phyloP scores from a whole-genome alignment of 2,888 invertebrate species.

The Cylindroiulus punctatus region DNA sequence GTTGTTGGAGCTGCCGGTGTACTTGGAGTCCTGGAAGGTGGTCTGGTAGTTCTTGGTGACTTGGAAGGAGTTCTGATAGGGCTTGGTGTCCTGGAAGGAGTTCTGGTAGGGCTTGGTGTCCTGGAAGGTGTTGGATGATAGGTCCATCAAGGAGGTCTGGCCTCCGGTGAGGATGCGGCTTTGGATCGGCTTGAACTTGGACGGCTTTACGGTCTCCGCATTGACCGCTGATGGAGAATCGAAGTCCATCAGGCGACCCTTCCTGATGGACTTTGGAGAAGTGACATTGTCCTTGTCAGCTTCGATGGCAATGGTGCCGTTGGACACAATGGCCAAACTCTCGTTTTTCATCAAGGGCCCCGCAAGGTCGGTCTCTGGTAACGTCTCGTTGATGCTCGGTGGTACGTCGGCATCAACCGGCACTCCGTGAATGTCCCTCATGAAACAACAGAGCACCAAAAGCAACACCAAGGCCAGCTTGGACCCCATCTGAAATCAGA shows the following conservation, averaged over 20 bases:
- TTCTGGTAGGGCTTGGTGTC: not conserved
- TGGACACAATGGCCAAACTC: not conserved
- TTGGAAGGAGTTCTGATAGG: not conserved
- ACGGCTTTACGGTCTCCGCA: not conserved
- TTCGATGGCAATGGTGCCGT: not conserved
- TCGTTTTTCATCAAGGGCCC: not conserved
- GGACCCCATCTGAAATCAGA: slow-evolving; percentile 17
- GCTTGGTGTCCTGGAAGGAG: too few relatives aligned
- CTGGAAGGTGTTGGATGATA: slow-evolving; percentile 39
- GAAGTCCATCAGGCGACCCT: slow-evolving; percentile 22
- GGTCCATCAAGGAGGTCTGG: slow-evolving; percentile 31
- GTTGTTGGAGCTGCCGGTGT: not conserved
- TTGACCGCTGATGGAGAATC: slow-evolving; percentile 15
- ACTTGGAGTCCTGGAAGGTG: slow-evolving; percentile 25
- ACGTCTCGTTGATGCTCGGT: not conserved
- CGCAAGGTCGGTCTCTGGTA: not conserved
- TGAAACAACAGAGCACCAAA: not conserved
- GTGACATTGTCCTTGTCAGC: not conserved
- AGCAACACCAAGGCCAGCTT: slow-evolving; percentile 49
- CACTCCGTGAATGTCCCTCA: not conserved
- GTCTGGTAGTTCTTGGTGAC: not conserved
- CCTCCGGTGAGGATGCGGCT: slow-evolving; percentile 49
- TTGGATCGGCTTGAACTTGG: slow-evolving; percentile 48
- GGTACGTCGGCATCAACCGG: not conserved
- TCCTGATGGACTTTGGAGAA: slow-evolving; percentile 22